Base-by-base conservation (phyloP, 2,888 invertebrate genomes). In the Tenthredo mesomela region DNA sequence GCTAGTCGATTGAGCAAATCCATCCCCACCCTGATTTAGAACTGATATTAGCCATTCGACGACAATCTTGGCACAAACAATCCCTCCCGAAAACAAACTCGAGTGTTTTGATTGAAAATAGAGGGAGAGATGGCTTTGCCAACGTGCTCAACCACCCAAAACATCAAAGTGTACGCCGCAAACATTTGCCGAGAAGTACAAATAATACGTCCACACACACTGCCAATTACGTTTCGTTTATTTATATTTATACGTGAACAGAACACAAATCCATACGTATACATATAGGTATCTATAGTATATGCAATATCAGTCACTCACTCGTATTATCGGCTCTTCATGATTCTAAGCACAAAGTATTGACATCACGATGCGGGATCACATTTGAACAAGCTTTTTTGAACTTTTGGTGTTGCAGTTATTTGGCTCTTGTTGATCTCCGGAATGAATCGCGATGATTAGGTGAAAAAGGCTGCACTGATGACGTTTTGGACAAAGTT, bases 21-120 rank as follows among this genome's bases (percentile, higher is more conserved):
- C n/a, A 12, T 21, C 40, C 5, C 71, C 71, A 43, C 71, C 71
- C 21, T 43, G 71, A 43, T 77, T 50, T 29, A n/a, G 37, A 33
- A 61, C 40, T 5, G 80, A 80, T 80, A 80, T 80, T 80, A 80
- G 61, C 40, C 61, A 80, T 61, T 61, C 61, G 37, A 58, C 15
- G 80, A 61, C 25, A 80, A 80, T 80, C 80, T 80, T 80, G 33
- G 40, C 58, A n/a, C 80, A 33, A 40, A 61, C 89, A 90, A 91
- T 91, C 90, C 89, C 89, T 90, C 88, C 88, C 87, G 90, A 91
- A 90, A 88, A 89, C 89, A 89, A 89, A 89, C 89, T 86, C 88
- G 89, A 88, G 88, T 91, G 89, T 91, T 91, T 91, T 89, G 89
- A 91, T 89, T 90, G 88, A 89, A 91, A 91, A 91, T 89, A 91